Percentiles rank a stretch among this genome's conserved stretches.
phyloP scores from a whole-genome alignment of 2,797 vertebrate species.

The Nothura maculosa region DNA sequence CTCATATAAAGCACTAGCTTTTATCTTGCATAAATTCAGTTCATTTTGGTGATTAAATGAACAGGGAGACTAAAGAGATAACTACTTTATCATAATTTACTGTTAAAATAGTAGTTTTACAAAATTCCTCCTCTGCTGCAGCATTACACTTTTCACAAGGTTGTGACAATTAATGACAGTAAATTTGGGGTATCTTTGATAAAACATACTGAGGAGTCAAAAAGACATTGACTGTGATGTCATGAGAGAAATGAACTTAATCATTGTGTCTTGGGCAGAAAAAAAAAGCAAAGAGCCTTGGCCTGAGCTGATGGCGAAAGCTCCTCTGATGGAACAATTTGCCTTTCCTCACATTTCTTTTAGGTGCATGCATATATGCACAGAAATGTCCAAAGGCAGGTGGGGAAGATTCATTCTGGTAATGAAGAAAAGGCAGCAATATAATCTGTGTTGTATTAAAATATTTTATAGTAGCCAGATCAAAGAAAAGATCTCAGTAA shows the following conservation, averaged over 20 bases:
- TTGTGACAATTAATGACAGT: background rate
- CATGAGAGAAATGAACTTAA: background rate
- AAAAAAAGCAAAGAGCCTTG: background rate
- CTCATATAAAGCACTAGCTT: background rate
- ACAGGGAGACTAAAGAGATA: background rate
- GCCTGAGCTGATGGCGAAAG: background rate
- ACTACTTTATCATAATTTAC: background rate
- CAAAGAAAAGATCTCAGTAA: conserved; percentile 47
- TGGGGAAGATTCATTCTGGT: background rate
- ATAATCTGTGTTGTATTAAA: conserved; percentile 14
- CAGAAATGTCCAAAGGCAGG: background rate
- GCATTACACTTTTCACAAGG: background rate
- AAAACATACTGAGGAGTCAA: background rate
- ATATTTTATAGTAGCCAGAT: conserved; percentile 30
- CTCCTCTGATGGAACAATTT: background rate
- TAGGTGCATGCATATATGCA: background rate
- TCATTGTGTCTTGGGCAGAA: background rate
- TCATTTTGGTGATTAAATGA: background rate
- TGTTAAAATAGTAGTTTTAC: background rate
- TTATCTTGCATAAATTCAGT: background rate
- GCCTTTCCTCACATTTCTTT: background rate
- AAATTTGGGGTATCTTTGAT: background rate
- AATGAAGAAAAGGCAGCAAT: background rate
- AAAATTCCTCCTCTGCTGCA: background rate
- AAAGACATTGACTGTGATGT: background rate